These are phyloP conservation scores for Plutella xylostella DNA, from an alignment of 2,888 invertebrate genomes.

Conservation along the genomic window DNA sequence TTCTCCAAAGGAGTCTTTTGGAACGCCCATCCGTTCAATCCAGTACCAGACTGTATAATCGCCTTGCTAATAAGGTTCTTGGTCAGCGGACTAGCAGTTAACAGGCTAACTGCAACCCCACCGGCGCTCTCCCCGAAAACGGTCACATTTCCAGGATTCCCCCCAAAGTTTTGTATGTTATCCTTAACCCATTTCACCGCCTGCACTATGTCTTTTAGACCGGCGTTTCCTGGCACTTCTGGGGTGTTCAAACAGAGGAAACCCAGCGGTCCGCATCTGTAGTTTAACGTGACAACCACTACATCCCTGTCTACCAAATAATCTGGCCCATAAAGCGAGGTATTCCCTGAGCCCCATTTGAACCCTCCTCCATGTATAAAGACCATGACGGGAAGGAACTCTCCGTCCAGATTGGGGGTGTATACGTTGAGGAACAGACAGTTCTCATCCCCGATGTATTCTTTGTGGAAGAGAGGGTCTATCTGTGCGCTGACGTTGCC, in stretches of 20 bases:
- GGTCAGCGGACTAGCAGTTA: conserved; percentile 47
- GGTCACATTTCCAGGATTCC: conserved; percentile 50
- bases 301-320: conserved; percentile 69
- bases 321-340: conserved; percentile 57
- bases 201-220: conserved; percentile 49
- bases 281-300: conserved; percentile 68
- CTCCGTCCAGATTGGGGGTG: conserved; percentile 67
- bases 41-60: conserved; percentile 50
- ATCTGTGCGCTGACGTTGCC: conserved; percentile 72
- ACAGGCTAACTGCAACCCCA: conserved; percentile 30
- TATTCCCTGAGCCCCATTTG: conserved; percentile 61
- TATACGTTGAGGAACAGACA: conserved; percentile 78
- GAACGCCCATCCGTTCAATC: conserved; percentile 27
- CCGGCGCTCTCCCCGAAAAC: conserved; percentile 55
- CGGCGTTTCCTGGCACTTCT: conserved; percentile 58
- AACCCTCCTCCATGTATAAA: conserved; percentile 70
- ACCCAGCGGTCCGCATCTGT: conserved; percentile 57
- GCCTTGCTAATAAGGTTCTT: conserved; percentile 46
- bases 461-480: conserved; percentile 42
- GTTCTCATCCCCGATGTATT: conserved; percentile 71
- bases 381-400: conserved; percentile 67
- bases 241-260: conserved; percentile 53
- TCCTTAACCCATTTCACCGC: conserved; percentile 53
- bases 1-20: conserved; percentile 44
- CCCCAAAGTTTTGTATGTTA: conserved; percentile 53